phyloP scores from a whole-genome alignment of 1,140 invertebrate species.

The Temnothorax nylanderi region DNA sequence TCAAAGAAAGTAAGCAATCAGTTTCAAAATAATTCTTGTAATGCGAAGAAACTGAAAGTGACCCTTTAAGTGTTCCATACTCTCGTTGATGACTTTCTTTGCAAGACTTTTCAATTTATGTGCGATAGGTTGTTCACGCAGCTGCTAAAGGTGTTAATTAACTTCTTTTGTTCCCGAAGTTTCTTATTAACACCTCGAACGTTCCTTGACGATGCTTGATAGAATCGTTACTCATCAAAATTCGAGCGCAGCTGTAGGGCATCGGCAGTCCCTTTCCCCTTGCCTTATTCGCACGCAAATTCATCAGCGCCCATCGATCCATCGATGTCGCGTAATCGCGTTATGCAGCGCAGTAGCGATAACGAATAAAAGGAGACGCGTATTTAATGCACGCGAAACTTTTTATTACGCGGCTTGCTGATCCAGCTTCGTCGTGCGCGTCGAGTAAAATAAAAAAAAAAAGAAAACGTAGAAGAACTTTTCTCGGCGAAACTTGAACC shows the following conservation, averaged over 20 bases:
- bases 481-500: constrained; percentile 37
- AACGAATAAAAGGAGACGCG: constrained; percentile 31
- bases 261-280: not conserved
- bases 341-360: constrained; percentile 3
- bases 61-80: not conserved
- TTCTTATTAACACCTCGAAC: constrained; percentile 67
- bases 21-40: constrained; percentile 4
- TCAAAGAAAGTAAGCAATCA: not conserved
- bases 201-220: constrained; percentile 38
- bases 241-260: constrained; percentile 66
- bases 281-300: constrained; percentile 21
- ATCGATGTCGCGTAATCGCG: constrained; percentile 32
- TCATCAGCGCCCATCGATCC: constrained; percentile 33
- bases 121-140: constrained; percentile 45
- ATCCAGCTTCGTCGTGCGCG: not conserved
- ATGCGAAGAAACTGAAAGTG: not conserved
- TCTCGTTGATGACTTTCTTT: constrained; percentile 4
- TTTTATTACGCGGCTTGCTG: not conserved
- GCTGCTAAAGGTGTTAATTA: constrained; percentile 73
- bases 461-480: constrained; percentile 13
- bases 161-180: constrained; percentile 69
- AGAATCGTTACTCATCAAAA: constrained; percentile 73
- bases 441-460: not conserved
- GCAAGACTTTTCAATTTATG: constrained; percentile 38
- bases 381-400: constrained; percentile 39